Evolutionary conservation across 1,140 invertebrate species (phyloP), one percentile per base, ranked within the genome.

Genomic region (Stegodyphus mimosarum): DNA sequence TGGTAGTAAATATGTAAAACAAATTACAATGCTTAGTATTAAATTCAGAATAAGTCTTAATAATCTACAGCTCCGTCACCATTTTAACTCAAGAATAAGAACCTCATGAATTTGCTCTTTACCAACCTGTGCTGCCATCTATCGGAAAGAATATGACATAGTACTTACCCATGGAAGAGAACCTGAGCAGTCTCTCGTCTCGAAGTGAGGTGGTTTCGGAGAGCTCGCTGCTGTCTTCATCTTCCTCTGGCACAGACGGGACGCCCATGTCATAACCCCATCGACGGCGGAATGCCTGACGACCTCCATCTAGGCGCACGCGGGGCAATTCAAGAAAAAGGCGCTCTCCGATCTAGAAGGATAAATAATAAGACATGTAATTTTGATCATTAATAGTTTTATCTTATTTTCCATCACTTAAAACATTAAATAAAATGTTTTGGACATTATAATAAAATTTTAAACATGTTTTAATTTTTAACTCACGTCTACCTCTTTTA

Each of bases 301-400:
- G 92, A 9, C 94, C 94, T 13, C 93, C 93, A 88, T 95, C 94
- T 81, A 95, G 89, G 60, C 94, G 91, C 7, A 94, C 93, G 7
- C 94, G 92, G 18, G 94, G 94, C 73, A 94, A 89, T 86, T 94
- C 93, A 6, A 93, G 92, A 88, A 79, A 88, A 10, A 87, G 72
- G 7, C 85, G 77, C 17, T 86, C 84, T n/a, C 79, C 85, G 15
- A 87, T 87, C 84, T 87, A 51, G 5, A 81, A 86, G 52, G 13
- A 60, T 7, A 73, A 73, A 63, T 10, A 83, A 52, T 73, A 49
- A 1, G 33, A 33, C 33, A 33, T 33, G 33, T 33, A 33, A 33
- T 33, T 33, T 33, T 33, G 33, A 1, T 33, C 33, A 33, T 33
- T 33, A 33, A 33, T 33, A 3, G 33, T 33, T 3, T 33, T 33